These are phyloP conservation scores for Drosophila repleta DNA, from an alignment of 1,140 invertebrate genomes.

Conservation along the genomic window DNA sequence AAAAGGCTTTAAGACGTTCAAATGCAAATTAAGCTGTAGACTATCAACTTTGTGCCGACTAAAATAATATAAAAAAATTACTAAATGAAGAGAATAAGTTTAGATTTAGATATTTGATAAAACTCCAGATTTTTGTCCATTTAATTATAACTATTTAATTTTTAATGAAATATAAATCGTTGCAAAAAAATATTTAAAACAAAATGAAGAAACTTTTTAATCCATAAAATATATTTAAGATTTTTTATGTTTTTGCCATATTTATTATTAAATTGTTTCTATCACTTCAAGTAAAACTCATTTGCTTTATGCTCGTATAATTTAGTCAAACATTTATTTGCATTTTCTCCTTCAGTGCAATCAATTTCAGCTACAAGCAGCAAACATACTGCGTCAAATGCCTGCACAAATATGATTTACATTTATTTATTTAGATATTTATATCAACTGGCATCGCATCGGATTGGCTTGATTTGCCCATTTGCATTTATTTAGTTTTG, in stretches of 20 bases:
- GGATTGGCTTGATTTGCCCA: constrained; percentile 9
- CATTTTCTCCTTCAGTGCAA: background rate
- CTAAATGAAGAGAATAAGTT: too few relatives aligned
- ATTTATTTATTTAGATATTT: constrained; percentile 34
- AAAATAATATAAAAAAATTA: background rate
- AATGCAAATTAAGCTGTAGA: background rate
- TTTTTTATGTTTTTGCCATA: too few relatives aligned
- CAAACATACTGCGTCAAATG: constrained; percentile 20
- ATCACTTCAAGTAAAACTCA: background rate
- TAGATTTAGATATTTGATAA: too few relatives aligned
- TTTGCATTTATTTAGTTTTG: constrained; percentile 1
- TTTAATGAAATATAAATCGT: too few relatives aligned
- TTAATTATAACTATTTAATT: too few relatives aligned
- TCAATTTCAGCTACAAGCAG: constrained; percentile 10
- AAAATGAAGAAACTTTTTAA: too few relatives aligned
- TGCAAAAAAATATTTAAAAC: too few relatives aligned
- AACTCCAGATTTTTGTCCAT: too few relatives aligned
- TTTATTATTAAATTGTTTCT: background rate
- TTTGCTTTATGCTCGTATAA: background rate
- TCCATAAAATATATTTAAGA: too few relatives aligned
- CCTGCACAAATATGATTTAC: constrained; percentile 33
- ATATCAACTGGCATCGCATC: constrained; percentile 15
- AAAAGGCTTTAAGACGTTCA: constrained; percentile 2
- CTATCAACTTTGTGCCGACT: too few relatives aligned
- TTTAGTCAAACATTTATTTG: background rate